Percentiles rank a stretch among this genome's conserved stretches.
These are phyloP conservation scores for Erpetoichthys calabaricus DNA, from an alignment of 2,797 vertebrate genomes.

Conservation along the genomic window DNA sequence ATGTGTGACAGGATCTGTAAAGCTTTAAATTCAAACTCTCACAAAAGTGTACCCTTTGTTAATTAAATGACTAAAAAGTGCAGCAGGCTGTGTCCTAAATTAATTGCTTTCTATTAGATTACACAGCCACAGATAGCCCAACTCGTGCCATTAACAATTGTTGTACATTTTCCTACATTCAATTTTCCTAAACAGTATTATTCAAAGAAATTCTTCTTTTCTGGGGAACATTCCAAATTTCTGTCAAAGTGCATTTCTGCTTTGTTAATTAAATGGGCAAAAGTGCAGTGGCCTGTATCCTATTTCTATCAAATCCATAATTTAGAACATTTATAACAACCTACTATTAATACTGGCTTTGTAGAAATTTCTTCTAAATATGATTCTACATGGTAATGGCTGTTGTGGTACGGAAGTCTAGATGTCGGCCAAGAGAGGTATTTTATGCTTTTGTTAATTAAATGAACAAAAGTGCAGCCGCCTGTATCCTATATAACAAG, in stretches of 20 bases:
- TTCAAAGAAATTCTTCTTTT: constrained; percentile 41
- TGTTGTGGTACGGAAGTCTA: constrained; percentile 39
- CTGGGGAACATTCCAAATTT: constrained; percentile 45
- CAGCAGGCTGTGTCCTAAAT: constrained; percentile 69
- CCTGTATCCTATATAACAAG: constrained; percentile 52
- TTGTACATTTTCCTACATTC: constrained; percentile 66
- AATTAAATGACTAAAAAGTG: constrained; percentile 66
- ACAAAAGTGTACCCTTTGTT: constrained; percentile 45
- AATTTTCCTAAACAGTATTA: constrained; percentile 62
- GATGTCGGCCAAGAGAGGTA: constrained; percentile 39
- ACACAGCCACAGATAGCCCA: constrained; percentile 49
- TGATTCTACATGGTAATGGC: constrained; percentile 44
- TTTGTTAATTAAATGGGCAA: constrained; percentile 63
- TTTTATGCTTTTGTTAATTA: constrained; percentile 78
- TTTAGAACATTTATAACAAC: constrained; percentile 54
- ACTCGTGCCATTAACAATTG: constrained; percentile 58
- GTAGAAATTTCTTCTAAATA: constrained; percentile 47
- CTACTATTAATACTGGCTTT: constrained; percentile 45
- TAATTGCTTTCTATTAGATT: constrained; percentile 73
- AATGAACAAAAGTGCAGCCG: constrained; percentile 63
- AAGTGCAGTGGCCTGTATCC: constrained; percentile 60
- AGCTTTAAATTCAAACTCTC: constrained; percentile 36
- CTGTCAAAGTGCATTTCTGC: constrained; percentile 46
- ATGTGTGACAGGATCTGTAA: constrained; percentile 33
- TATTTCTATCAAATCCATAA: constrained; percentile 59